Evolutionary conservation across 1,140 invertebrate species (phyloP), one percentile per base, ranked within the genome.

Genomic region (Trinorchestia longiramus): DNA sequence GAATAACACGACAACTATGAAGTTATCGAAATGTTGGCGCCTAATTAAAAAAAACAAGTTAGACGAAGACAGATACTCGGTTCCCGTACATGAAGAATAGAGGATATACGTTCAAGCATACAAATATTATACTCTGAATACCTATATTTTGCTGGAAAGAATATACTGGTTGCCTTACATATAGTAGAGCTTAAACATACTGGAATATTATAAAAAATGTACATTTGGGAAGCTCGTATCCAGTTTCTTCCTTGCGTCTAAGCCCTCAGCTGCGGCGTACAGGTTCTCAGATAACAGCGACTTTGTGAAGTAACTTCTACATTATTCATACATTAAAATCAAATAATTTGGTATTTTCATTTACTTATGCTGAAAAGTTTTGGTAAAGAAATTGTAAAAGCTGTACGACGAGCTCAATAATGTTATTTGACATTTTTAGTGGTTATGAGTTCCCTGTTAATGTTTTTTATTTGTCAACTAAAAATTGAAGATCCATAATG

Each of bases 141-240:
- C 62, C 28, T 77, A 77, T 77, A 77, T 77, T 77, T 77, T 36
- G 62, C 62, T 77, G 62, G 62, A 77, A 77, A 77, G 62, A 77
- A 77, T 77, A 77, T 77, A 77, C 62, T 15, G 28, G 62, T 77
- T 77, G 62, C 62, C 62, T 77, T 77, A 77, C 62, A 77, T 77
- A 36, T 77, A 77, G 62, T 36, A 77, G 62, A 77, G 62, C 62
- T 77, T 77, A 77, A 77, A 77, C 11, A 77, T 77, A 77, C 62
- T 77, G 62, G 62, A 77, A 77, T 77, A 77, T 77, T 77, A 77
- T 77, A 77, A 77, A 77, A 77, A 77, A 77, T 77, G 62, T 77
- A 77, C 62, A 77, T 77, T 11, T 77, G 62, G 62, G 62, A 77
- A 77, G 62, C 62, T 77, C 62, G 62, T 11, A 77, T 77, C 62